phyloP scores from a whole-genome alignment of 1,140 invertebrate genomes.

The Pectinophora gossypiella region DNA sequence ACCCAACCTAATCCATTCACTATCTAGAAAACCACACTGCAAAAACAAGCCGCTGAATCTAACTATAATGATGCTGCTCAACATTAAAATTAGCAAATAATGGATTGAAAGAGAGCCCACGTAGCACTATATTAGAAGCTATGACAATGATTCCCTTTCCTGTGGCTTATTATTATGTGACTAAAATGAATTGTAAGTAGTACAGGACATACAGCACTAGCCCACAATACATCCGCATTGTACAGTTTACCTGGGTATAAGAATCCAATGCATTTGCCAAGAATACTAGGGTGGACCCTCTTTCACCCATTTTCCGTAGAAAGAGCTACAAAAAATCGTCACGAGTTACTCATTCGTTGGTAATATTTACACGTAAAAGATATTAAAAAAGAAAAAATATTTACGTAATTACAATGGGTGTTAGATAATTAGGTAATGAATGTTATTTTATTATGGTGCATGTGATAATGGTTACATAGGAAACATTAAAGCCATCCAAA shows the following conservation, averaged over 20 bases:
- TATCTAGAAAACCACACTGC: too few relatives aligned
- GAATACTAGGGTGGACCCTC: slow-evolving; percentile 62
- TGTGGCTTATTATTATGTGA: not conserved
- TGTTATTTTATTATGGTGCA: too few relatives aligned
- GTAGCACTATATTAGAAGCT: slow-evolving; percentile 29
- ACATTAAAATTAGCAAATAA: too few relatives aligned
- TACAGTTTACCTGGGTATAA: slow-evolving; percentile 45
- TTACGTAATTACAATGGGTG: too few relatives aligned
- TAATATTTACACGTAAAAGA: too few relatives aligned
- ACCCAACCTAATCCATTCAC: too few relatives aligned
- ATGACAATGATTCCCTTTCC: slow-evolving; percentile 5
- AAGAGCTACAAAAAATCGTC: slow-evolving; percentile 47
- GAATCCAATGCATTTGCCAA: slow-evolving; percentile 54
- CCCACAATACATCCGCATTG: slow-evolving; percentile 5
- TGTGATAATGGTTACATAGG: too few relatives aligned
- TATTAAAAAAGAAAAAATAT: too few relatives aligned
- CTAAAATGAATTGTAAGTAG: not conserved
- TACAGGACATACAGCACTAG: slow-evolving; percentile 7
- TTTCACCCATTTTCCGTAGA: slow-evolving; percentile 66
- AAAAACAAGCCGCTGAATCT: too few relatives aligned
- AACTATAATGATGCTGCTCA: too few relatives aligned
- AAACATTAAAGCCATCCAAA: too few relatives aligned
- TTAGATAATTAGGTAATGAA: too few relatives aligned
- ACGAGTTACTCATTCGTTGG: not conserved
- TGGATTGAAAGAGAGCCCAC: slow-evolving; percentile 53